These are phyloP conservation scores for Terrapene triunguis DNA, from an alignment of 2,113 vertebrate genomes.

Conservation along the genomic window DNA sequence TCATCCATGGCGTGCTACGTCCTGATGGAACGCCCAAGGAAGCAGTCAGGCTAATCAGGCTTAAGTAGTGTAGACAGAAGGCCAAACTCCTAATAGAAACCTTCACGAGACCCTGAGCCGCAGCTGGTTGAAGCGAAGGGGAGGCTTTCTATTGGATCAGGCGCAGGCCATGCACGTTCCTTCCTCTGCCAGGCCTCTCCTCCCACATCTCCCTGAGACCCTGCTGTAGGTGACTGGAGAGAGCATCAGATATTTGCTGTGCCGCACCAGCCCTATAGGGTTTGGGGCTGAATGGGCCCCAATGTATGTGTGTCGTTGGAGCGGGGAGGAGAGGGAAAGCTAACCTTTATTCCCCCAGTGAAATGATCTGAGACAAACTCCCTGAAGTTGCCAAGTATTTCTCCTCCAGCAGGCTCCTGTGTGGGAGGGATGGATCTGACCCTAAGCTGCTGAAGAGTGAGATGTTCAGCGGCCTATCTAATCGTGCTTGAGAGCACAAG, in stretches of 20 bases:
- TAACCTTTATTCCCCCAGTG: neutral
- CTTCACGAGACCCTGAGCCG: neutral
- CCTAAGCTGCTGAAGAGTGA: neutral
- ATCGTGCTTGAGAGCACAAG: neutral
- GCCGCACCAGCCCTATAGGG: fast-evolving
- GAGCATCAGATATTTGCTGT: neutral
- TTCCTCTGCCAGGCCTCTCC: neutral
- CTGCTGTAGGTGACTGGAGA: fast-evolving
- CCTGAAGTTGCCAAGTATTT: neutral
- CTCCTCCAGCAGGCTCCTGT: neutral
- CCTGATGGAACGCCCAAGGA: neutral
- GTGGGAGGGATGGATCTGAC: neutral
- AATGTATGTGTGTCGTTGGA: neutral
- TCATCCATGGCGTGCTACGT: too few species aligned
- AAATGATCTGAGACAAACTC: neutral
- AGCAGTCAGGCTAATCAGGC: neutral
- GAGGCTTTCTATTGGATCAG: neutral
- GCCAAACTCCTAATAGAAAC: neutral
- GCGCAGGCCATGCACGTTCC: neutral
- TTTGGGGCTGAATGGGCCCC: neutral
- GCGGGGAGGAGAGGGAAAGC: neutral
- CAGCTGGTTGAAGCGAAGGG: neutral
- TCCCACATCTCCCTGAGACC: neutral
- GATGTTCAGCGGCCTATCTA: neutral
- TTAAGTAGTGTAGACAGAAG: neutral